Base-by-base conservation (phyloP, 1,140 invertebrate species). In the Cydia pomonella region DNA sequence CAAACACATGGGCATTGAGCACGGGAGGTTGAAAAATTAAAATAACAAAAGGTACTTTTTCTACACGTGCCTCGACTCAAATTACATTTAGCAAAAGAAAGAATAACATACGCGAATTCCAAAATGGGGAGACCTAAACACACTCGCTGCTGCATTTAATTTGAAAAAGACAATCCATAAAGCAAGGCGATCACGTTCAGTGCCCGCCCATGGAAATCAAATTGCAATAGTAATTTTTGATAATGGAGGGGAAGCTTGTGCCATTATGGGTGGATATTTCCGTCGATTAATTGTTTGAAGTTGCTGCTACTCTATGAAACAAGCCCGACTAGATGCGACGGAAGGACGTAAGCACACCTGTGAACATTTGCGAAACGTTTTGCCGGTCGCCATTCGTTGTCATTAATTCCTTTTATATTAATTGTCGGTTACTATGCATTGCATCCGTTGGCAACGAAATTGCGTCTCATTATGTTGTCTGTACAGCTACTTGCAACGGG, bases 221-320 rank as follows among this genome's bases (percentile, higher is more conserved):
- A 87, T 85, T 82, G 90, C 89, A 90, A 90, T 91, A 91, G 83
- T 89, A 87, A 89, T 88, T 89, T 89, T 87, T 90, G 87, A 90
- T 88, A 90, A 90, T 89, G 80, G 80, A 89, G 80, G 87, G 87
- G 89, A 90, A 92, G 87, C 82, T 77, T 74, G 77, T 44, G 72
- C 81, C 79, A 84, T 87, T 85, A 90, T 90, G 88, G 90, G 89
- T 84, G 87, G 87, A 88, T 91, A 86, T 90, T 87, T 91, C 90
- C 90, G 88, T 85, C 73, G 85, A 86, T 85, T 87, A 88, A 89
- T 89, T 89, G 84, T 87, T 85, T 81, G 81, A 83, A 85, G 83
- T 84, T 77, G 41, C 29, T 63, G 83, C 85, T 81, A 75, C 79
- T 74, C 62, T 82, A 81, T 73, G 77, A 81, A 88, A 87, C 86